A percentile compares a stretch with the other conserved stretches of the same genome.
These are phyloP conservation scores for Rhopilema esculentum DNA, from an alignment of 30 jellyfish, hydroid and myxozoan genomes.

Conservation along the genomic window DNA sequence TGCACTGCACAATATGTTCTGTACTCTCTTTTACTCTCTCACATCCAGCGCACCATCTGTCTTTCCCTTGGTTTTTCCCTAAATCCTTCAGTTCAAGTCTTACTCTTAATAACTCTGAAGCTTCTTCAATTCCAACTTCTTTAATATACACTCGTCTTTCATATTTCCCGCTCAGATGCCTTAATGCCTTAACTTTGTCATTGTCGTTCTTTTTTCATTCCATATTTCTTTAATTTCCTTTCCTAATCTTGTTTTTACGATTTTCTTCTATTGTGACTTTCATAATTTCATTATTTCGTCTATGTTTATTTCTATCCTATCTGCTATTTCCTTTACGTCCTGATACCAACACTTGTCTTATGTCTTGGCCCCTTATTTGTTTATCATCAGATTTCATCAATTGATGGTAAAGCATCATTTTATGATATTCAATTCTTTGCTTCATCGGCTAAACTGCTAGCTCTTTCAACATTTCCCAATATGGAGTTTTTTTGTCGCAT, in stretches of 20 bases:
- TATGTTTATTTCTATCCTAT: slow-evolving; percentile 4
- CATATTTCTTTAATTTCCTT: slow-evolving; percentile 18
- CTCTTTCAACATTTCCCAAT: slow-evolving; percentile 13
- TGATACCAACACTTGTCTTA: slow-evolving; percentile 36
- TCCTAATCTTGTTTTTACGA: slow-evolving; percentile 1
- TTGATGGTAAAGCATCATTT: slow-evolving; percentile 13
- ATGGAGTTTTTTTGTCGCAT: background rate
- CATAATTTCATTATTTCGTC: background rate
- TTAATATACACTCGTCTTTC: background rate
- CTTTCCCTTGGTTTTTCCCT: background rate
- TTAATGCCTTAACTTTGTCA: slow-evolving; percentile 28
- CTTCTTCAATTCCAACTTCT: slow-evolving; percentile 36
- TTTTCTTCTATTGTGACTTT: slow-evolving; percentile 24
- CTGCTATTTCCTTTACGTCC: slow-evolving; percentile 21
- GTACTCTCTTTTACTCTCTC: background rate
- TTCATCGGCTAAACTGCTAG: slow-evolving; percentile 23
- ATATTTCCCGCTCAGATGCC: slow-evolving; percentile 17
- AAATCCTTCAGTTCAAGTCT: no score
- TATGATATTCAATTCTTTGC: slow-evolving; percentile 9
- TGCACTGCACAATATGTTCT: background rate
- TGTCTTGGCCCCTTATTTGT: background rate
- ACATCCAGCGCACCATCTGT: background rate
- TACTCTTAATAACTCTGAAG: slow-evolving; percentile 16
- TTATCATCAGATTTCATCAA: slow-evolving; percentile 24
- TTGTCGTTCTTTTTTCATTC: slow-evolving; percentile 12